Percentiles rank a stretch among this genome's conserved stretches.
phyloP scores from a whole-genome alignment of 2,888 invertebrate species.

The Dyspetes luteomarginatus region DNA sequence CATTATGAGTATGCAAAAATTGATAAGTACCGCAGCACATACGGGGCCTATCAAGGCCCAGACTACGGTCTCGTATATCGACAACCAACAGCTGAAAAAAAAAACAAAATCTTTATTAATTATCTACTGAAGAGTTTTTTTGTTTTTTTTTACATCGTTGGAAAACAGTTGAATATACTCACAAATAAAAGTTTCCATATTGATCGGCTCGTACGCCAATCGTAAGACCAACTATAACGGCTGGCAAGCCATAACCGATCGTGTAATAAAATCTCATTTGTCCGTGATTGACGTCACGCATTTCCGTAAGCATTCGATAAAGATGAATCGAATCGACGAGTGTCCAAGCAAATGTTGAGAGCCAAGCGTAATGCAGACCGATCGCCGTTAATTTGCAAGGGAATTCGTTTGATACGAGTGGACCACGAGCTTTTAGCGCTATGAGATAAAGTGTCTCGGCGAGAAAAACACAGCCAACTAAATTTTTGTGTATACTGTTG shows the following conservation, averaged over 20 bases:
- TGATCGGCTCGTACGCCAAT: constrained; percentile 97
- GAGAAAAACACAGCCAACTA: constrained; percentile 95
- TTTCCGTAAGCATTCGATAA: constrained; percentile 96
- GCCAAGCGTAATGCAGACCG: constrained; percentile 96
- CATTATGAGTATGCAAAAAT: constrained; percentile 91
- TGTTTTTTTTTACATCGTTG: too few species aligned
- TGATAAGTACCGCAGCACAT: constrained; percentile 90
- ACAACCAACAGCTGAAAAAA: constrained; percentile 94
- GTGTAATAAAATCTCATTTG: constrained; percentile 96
- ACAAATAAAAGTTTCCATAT: constrained; percentile 97
- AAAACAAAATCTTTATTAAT: constrained; percentile 19
- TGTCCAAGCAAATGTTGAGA: constrained; percentile 95
- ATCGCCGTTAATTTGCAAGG: constrained; percentile 95
- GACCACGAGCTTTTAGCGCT: constrained; percentile 92
- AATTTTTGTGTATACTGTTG: constrained; percentile 96
- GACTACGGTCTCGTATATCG: constrained; percentile 95
- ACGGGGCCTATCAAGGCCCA: constrained; percentile 98
- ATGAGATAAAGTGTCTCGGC: constrained; percentile 94
- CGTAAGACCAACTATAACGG: constrained; percentile 94
- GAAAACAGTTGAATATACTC: constrained; percentile 85
- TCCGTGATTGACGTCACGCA: constrained; percentile 98
- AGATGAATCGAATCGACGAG: constrained; percentile 96
- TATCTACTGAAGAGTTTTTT: neutral
- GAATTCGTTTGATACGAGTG: constrained; percentile 93
- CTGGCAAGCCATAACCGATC: constrained; percentile 96